Evolutionary conservation across 2,797 vertebrate species (phyloP), one percentile per base, ranked within the genome.

Genomic region (Scolopax bukidnonensis): DNA sequence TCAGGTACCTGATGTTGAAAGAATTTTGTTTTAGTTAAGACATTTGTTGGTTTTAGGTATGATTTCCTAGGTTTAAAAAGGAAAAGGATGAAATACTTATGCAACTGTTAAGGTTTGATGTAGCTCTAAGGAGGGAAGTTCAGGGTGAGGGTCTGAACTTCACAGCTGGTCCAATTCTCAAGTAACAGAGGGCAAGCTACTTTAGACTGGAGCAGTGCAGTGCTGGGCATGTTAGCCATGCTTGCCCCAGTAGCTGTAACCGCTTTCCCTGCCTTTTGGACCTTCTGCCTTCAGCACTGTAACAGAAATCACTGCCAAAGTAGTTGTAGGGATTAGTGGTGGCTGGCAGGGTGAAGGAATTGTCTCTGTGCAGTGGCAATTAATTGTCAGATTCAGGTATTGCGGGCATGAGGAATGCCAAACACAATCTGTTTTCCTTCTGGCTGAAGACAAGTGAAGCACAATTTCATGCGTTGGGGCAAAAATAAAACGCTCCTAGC

Each of bases 1-100:
- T 75, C 81, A 75, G 68, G 86, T 96, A 65, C 75, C 74, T 78
- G 81, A 71, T 54, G 68, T 30, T 75, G 75, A 77, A 85, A 90
- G 51, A 82, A 56, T 80, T 93, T 76, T 20, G 60, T 81, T 87
- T 41, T 61, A 65, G 27, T 93, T 92, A 38, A 27, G 33, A 32
- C 60, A 18, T 5, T 78, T 79, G 36, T 69, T 89, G 32, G 17
- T 28, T 93, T 93, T 13, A 57, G 67, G 41, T 76, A 74, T 5
- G 3, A 20, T 82, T 89, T 90, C 63, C 83, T 47, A 48, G 36
- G n/a, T 82, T 84, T 18, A 32, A 56, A 57, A 70, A 93, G 80
- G 77, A 88, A 86, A 84, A 89, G 41, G 23, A 63, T 79, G 19
- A 74, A 96, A 84, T 68, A 20, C 56, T 86, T 10, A 17, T 60